Base-by-base conservation (phyloP, 2,888 invertebrate species). In the Lithophane leautieri region DNA sequence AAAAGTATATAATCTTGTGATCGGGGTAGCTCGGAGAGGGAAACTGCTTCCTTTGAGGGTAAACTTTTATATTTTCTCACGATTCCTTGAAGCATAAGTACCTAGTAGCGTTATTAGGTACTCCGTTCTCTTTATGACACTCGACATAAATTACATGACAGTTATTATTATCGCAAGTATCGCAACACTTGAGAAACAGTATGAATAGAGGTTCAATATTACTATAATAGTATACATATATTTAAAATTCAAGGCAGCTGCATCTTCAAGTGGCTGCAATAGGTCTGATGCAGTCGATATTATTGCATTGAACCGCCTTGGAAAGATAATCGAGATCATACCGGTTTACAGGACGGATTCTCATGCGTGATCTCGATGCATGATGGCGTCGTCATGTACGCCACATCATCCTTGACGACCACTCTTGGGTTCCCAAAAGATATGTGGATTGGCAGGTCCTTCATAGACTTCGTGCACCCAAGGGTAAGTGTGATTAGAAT, bases 401-500 rank as follows among this genome's bases (percentile, higher is more conserved):
- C 98, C 16, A 98, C 98, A 0, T 94, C 97, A 0, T 97, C 97
- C 66, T 95, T 98, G 69, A 97, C 97, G 0, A 93, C 97, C 2
- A 97, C 97, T 1, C 96, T 99, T 70, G 98, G 98, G 2, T 99
- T 97, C 90, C 98, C 98, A 0, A 97, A 97, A 85, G 98, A 98
- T 81, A 98, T 98, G 97, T 98, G 98, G 98, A 94, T 98, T 52
- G 98, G 98, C 7, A 97, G 98, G 70, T 98, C 98, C 0, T 98
- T 99, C 89, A 98, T 98, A 73, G 98, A 99, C 89, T 99, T 98
- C 90, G 97, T 99, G 0, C 98, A 99, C 93, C 97, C 98, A 3
- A 98, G 97, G 93, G 98, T 96, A 86, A 92, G 93, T 81, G 25
- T 16, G 12, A 79, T 12, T 56, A 22, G 16, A 34, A 28, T 16